Percentiles rank a stretch among this genome's conserved stretches.
Conservation (phyloP, 2,888 invertebrate species). For the Bursaphelenchus okinawaensis region DNA sequence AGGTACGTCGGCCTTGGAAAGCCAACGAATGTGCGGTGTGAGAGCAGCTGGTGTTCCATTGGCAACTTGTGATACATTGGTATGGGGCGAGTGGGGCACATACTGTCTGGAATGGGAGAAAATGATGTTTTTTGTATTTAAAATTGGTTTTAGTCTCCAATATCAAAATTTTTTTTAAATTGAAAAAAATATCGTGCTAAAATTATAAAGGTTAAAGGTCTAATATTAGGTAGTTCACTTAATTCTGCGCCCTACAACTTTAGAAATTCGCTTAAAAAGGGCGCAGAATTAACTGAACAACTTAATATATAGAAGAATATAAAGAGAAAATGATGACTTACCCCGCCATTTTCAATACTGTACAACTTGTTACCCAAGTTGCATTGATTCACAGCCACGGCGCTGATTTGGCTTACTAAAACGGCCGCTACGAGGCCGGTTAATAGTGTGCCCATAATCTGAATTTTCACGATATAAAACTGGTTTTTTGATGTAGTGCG, state of each 20-base stretch:
- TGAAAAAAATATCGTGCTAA: too few relatives aligned
- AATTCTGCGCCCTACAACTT: too few relatives aligned
- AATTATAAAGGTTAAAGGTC: too few relatives aligned
- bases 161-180: too few relatives aligned
- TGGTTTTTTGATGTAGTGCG: too few relatives aligned
- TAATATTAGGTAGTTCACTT: too few relatives aligned
- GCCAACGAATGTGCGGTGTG: slow-evolving; percentile 35
- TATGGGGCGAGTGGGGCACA: slow-evolving; percentile 51
- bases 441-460: not conserved
- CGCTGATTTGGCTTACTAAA: not conserved
- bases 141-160: too few relatives aligned
- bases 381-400: slow-evolving; percentile 40
- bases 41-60: slow-evolving; percentile 47
- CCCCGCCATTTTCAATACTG: slow-evolving; percentile 50
- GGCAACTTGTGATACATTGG: slow-evolving; percentile 38
- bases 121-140: not conserved
- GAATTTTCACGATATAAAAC: too few relatives aligned
- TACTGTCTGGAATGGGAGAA: slow-evolving; percentile 40
- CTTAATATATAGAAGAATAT: too few relatives aligned
- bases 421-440: not conserved
- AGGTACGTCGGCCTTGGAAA: slow-evolving; percentile 50
- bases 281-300: too few relatives aligned
- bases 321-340: too few relatives aligned
- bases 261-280: too few relatives aligned
- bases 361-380: slow-evolving; percentile 55